Evolutionary conservation across 2,888 invertebrate genomes (phyloP).

Genomic region (Amphipoea lucens): DNA sequence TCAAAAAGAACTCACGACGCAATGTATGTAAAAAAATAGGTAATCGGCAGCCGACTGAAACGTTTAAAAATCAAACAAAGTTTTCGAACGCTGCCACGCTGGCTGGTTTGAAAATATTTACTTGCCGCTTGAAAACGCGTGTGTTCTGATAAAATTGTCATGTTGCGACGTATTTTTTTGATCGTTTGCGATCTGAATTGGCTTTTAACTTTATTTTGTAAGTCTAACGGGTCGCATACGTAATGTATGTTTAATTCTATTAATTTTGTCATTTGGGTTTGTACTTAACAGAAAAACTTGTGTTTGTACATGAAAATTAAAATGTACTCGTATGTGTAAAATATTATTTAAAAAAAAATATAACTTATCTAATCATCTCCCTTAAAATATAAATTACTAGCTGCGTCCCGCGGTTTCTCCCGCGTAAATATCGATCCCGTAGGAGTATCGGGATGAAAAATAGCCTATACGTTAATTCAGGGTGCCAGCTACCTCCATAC

Average conservation of each 20-base stretch:
- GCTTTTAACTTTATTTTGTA: not conserved
- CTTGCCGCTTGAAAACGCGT: slow-evolving; percentile 3
- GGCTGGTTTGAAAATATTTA: slow-evolving; percentile 25
- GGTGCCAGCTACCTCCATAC: no score
- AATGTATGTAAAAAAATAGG: not conserved
- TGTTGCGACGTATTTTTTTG: not conserved
- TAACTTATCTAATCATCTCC: no score
- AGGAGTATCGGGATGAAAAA: no score
- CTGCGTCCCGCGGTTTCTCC: no score
- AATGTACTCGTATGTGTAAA: no score
- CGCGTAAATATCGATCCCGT: no score
- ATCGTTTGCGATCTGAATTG: not conserved
- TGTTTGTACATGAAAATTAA: no score
- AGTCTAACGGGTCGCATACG: not conserved
- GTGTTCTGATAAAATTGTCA: not conserved
- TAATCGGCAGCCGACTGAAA: not conserved
- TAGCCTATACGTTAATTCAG: no score
- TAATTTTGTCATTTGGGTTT: not conserved
- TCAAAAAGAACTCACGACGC: not conserved
- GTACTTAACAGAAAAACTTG: not conserved
- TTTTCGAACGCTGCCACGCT: not conserved
- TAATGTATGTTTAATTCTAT: not conserved
- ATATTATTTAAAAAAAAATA: no score
- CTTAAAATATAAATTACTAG: no score
- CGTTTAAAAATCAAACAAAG: slow-evolving; percentile 11